Base-by-base conservation (phyloP, 2,797 vertebrate genomes). In the Synanceia verrucosa region DNA sequence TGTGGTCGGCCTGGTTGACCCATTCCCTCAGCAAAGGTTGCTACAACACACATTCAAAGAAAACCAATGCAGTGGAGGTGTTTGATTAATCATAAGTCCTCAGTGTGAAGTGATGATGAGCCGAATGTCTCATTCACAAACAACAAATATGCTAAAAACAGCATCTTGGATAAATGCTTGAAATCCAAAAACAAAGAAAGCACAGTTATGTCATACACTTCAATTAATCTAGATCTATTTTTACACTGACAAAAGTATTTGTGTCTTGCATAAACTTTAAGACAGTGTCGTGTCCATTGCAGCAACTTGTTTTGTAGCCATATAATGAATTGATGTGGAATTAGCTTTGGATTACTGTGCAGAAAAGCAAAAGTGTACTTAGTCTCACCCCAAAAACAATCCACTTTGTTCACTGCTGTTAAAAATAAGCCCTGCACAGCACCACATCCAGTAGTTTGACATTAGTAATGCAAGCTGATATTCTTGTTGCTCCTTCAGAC, bases 401-500 rank as follows among this genome's bases (percentile, higher is more conserved):
- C 2, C 6, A 21, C 34, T 60, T 65, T 5, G 31, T 46, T 78
- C 21, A 31, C 18, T 62, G 19, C 65, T 75, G 14, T 16, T n/a
- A 37, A 33, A 58, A 39, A n/a, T 46, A 60, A 50, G 6, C 10
- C 4, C 2, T 0, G 10, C 31, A 19, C 29, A 36, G 33, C 24
- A 52, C 10, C 28, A 36, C 28, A 23, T 80, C 29, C 47, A 50
- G 66, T 57, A 12, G 29, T 76, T 37, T 70, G 11, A 63, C 41
- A 70, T 78, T 37, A 62, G 65, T 29, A 11, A 21, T 46, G 79
- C 66, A 78, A 88, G 55, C 10, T 37, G 74, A 89, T 88, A 79
- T 74, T 53, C 51, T 71, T 81, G 66, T 70, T 62, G 52, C 37
- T 65, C 48, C 62, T 71, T 61, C 21, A 58, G 24, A 74, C 73